Base-by-base conservation (phyloP, 2,113 vertebrate species). In the Cyprinodon variegatus region DNA sequence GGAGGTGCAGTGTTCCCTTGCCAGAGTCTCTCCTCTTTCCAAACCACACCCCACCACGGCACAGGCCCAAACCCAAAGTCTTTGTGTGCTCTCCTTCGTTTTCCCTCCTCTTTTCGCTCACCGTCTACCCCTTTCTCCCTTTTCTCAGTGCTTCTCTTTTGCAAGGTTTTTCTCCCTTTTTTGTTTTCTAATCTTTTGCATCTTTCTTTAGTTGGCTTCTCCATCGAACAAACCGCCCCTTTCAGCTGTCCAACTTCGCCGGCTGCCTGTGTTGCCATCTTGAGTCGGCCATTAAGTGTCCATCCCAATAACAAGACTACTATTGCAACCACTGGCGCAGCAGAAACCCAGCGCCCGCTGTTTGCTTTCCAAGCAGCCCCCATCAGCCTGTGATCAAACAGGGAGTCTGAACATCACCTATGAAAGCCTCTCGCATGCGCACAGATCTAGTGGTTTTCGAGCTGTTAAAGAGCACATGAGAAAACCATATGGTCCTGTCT, bases 1-100 rank as follows among this genome's bases (percentile, higher is more conserved):
- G 69, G 82, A 92, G 85, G 83, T 86, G 68, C 65, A 83, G 87
- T 86, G 65, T 83, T 86, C 81, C 72, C 70, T 84, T 86, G 82
- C 77, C 77, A 79, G 70, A 76, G 83, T 80, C 83, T 78, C 82
- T 85, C 59, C 74, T 86, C 81, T 79, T 81, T 90, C 89, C 90
- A 91, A 92, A 92, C 91, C 91, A 90, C 92, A 91, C 92, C 90
- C 89, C 80, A 37, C 67, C 79, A 39, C 79, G 83, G 87, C 88
- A 87, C 71, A 73, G 89, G 78, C 85, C 90, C 87, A 90, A 90
- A 89, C 76, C 87, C 79, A 82, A 79, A 84, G 78, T 81, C 85
- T 90, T 89, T 89, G 85, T 86, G 83, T 81, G 81, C 72, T 79
- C 76, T 83, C 82, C 71, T 57, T 66, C 40, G 45, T 74, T 83